Conservation (phyloP, 2,888 invertebrate genomes). For the Synergus laeviventris region DNA sequence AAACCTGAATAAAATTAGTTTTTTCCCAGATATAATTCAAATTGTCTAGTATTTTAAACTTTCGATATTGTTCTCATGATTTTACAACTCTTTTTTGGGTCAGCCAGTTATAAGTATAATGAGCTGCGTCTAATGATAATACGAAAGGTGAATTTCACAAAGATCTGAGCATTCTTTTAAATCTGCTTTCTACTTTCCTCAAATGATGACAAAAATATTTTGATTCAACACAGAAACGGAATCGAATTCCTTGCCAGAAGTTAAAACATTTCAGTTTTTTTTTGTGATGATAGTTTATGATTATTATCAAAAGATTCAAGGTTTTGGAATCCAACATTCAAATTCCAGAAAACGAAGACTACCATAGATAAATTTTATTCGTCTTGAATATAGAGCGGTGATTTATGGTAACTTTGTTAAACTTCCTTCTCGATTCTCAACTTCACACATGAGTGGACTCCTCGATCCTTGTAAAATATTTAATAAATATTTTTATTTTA, state of each 20-base stretch:
- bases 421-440: neutral
- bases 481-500: too few relatives aligned
- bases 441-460: neutral
- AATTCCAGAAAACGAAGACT: constrained; percentile 47
- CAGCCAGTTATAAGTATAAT: neutral
- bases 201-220: constrained; percentile 23
- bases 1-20: neutral
- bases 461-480: neutral
- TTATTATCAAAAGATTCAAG: constrained; percentile 44
- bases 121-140: neutral
- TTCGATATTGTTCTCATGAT: neutral
- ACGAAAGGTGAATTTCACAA: constrained; percentile 9
- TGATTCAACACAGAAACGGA: neutral
- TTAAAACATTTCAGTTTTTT: neutral
- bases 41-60: neutral
- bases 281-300: constrained; percentile 7
- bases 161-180: neutral
- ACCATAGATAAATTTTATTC: constrained; percentile 58
- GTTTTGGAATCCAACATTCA: constrained; percentile 58
- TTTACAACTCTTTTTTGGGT: neutral
- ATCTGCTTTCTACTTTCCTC: constrained; percentile 32
- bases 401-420: constrained; percentile 58
- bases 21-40: neutral
- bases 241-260: neutral
- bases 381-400: constrained; percentile 61